Conservation (phyloP, 2,888 invertebrate species). For the Aphelenchoides bicaudatus region DNA sequence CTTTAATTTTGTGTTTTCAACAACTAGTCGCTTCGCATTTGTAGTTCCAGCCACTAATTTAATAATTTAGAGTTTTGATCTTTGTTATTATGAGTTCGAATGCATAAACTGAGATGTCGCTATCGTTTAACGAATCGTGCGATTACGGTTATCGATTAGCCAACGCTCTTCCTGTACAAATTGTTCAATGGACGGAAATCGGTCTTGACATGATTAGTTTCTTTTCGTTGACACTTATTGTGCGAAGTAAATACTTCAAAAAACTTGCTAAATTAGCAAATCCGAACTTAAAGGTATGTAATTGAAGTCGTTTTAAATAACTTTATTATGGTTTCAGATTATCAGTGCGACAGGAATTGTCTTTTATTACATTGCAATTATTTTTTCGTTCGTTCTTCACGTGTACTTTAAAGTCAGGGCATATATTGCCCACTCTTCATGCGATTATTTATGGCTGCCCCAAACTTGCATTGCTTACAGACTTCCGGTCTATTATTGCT, state of each 20-base stretch:
- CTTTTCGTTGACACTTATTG: neutral
- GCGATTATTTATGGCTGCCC: constrained; percentile 1
- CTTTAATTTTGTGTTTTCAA: too few relatives aligned
- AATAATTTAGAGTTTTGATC: too few relatives aligned
- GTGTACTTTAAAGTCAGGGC: neutral
- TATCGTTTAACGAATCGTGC: constrained; percentile 9
- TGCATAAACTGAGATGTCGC: too few relatives aligned
- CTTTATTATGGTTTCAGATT: neutral
- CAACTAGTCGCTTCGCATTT: too few relatives aligned
- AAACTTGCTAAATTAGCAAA: neutral
- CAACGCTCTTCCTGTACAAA: neutral
- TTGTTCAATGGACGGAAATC: constrained; percentile 7
- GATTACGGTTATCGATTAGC: neutral
- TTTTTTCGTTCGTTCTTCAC: constrained; percentile 1
- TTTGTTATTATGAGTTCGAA: too few relatives aligned
- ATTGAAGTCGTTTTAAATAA: neutral
- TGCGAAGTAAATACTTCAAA: neutral
- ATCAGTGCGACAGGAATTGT: neutral
- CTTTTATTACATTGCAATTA: neutral
- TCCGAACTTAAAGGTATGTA: constrained; percentile 5
- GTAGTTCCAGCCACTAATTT: too few relatives aligned
- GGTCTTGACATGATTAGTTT: neutral
- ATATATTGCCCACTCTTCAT: neutral
- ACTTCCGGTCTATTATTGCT: neutral
- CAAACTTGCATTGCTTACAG: neutral